phyloP scores from a whole-genome alignment of 2,888 invertebrate genomes.

The Gisinianus flammeolus region DNA sequence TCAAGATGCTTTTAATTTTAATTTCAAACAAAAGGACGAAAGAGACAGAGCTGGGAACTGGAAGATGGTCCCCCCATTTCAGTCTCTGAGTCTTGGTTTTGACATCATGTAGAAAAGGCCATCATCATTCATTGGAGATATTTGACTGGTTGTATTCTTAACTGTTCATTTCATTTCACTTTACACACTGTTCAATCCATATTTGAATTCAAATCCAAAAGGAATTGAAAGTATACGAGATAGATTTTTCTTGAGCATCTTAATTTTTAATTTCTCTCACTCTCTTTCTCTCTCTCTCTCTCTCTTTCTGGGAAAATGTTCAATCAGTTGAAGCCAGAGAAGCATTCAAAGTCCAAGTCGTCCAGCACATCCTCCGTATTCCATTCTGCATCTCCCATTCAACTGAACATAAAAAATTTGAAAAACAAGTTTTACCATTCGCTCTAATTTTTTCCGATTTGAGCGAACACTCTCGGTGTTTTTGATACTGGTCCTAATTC shows the following conservation, averaged over 20 bases:
- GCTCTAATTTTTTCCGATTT: not conserved
- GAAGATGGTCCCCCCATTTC: too few species aligned
- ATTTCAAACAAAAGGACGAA: too few species aligned
- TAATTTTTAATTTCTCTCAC: not conserved
- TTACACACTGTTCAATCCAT: not conserved
- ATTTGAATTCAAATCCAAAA: not conserved
- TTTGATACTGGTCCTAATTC: not conserved
- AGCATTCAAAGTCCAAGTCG: not conserved
- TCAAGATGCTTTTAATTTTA: too few species aligned
- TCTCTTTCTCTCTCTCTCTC: not conserved
- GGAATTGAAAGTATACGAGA: not conserved
- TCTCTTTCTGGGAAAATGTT: conserved; percentile 29
- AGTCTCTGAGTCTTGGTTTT: too few species aligned
- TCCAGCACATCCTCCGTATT: too few species aligned
- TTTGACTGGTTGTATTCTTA: too few species aligned
- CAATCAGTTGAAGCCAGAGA: conserved; percentile 28
- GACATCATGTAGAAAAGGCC: too few species aligned
- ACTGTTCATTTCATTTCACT: not conserved
- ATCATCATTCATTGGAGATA: too few species aligned
- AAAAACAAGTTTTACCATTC: conserved; percentile 9
- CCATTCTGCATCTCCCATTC: too few species aligned
- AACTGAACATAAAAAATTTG: not conserved
- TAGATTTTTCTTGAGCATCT: not conserved
- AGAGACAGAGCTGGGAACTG: too few species aligned
- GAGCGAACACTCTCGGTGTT: not conserved